Evolutionary conservation across 2,113 vertebrate genomes (phyloP).

Genomic region (Xiphophorus maculatus): DNA sequence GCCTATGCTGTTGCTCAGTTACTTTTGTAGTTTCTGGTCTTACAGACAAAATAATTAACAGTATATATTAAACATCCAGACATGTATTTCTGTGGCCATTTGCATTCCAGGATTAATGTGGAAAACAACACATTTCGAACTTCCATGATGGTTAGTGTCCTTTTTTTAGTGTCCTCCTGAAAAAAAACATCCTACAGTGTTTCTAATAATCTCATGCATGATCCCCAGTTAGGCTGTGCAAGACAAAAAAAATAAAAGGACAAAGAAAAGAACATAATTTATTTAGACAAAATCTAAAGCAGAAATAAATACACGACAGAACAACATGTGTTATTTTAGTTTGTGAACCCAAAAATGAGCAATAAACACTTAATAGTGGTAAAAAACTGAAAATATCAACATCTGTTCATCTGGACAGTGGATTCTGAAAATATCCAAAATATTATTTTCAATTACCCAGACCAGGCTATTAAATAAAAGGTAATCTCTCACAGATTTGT

Average conservation of each 20-base stretch:
- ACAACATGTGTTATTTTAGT: constrained; percentile 58
- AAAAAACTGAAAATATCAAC: constrained; percentile 54
- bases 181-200: no score
- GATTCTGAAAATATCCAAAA: constrained; percentile 60
- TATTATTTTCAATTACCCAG: constrained; percentile 43
- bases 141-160: not conserved
- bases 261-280: constrained; percentile 76
- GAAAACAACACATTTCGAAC: not conserved
- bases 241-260: not conserved
- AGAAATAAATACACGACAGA: constrained; percentile 79
- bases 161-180: not conserved
- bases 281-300: constrained; percentile 78
- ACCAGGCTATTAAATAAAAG: constrained; percentile 13
- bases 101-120: not conserved
- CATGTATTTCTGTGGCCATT: constrained; percentile 13
- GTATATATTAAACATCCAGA: constrained; percentile 5
- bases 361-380: constrained; percentile 67
- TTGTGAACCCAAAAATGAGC: constrained; percentile 60
- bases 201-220: no score
- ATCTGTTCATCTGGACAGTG: constrained; percentile 24
- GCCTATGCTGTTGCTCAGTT: no score
- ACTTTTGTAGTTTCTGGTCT: not conserved
- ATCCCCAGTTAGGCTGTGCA: not conserved
- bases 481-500: constrained; percentile 67
- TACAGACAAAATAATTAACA: not conserved